Evolutionary conservation across 2,113 vertebrate genomes (phyloP), one percentile per base, ranked within the genome.

Genomic region (Catharus bicknelli): DNA sequence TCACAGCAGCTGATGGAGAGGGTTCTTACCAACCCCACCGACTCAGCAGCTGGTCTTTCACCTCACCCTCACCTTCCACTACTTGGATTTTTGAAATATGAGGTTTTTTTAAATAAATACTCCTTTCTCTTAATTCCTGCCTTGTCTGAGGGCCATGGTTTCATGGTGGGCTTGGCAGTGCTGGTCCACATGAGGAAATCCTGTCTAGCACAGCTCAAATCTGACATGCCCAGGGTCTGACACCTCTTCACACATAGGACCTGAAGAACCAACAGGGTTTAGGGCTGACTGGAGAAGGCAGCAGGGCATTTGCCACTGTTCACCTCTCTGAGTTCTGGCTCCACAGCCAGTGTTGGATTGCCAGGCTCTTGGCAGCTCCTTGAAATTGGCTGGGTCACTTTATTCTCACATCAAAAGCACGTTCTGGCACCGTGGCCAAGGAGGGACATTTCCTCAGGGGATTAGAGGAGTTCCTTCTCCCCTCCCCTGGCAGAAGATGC

Each of bases 341-440:
- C 62, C 88, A 42, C 42, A 4, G 6, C 29, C 16, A 0, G 3
- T 2, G 0, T 42, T 63, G n/a, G 70, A 36, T 80, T 47, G 36
- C 59, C 7, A 1, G 34, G 26, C 72, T 73, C 51, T 64, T 3
- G 0, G 40, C 73, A 73, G 47, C 27, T 38, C 42, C 50, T 0
- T 59, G 51, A 47, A 82, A 75, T 54, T 23, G 51, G 43, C 62
- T 21, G 9, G 36, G 30, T 51, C 34, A 0, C 43, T 87, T 45
- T 10, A 66, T 47, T 73, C 45, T 88, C 86, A 48, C 3, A 1
- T 58, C 68, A 53, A 30, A 62, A 68, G 26, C 73, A 61, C 2
- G 0, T 64, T 51, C 78, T 66, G 58, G 22, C 43, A 63, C n/a
- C 2, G 4, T n/a, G 67, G 22, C 48, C 9, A 8, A 68, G 51